Evolutionary conservation across 2,888 invertebrate species (phyloP), one percentile per base, ranked within the genome.

Genomic region (Mantis religiosa): DNA sequence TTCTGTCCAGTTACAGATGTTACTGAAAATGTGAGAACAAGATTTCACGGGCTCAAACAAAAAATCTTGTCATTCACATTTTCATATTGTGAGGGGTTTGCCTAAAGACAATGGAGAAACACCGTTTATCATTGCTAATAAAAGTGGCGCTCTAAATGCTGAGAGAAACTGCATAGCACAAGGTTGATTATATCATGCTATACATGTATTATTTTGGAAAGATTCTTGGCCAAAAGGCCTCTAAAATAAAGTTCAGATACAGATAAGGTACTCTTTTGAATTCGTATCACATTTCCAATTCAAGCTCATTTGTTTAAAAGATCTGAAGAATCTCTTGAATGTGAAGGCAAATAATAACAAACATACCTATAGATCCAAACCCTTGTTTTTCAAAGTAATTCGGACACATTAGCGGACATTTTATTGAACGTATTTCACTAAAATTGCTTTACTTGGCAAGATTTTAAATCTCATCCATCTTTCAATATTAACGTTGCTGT

Each of bases 11-110:
- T 20, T 20, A 71, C 54, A 71, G 54, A 71, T 71, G 54, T 71
- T 83, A 54, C 28, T 12, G 15, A 85, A 89, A 90, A 90, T 90
- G 89, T 88, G 89, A 89, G 89, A 89, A 85, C 89, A 90, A 90
- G 91, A 91, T 90, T 91, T 90, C 88, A 90, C 87, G 91, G 91
- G 91, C 90, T 91, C 91, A 91, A 90, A 41, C 89, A 89, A 89
- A 90, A 90, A 91, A 90, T 90, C 90, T 89, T 90, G 88, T 85
- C 87, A 85, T 28, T 90, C 89, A 89, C 86, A 90, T 90, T 91
- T 90, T 89, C 83, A 90, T 12, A 34, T 34, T 7, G 12, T 41
- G 12, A n/a, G 85, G 54, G 54, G 25, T 20, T 71, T 71, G 12
- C 41, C 20, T 20, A 3, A 71, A 71, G 54, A 20, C 54, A 71